phyloP scores from a whole-genome alignment of 2,113 vertebrate genomes.

The Ictalurus punctatus region DNA sequence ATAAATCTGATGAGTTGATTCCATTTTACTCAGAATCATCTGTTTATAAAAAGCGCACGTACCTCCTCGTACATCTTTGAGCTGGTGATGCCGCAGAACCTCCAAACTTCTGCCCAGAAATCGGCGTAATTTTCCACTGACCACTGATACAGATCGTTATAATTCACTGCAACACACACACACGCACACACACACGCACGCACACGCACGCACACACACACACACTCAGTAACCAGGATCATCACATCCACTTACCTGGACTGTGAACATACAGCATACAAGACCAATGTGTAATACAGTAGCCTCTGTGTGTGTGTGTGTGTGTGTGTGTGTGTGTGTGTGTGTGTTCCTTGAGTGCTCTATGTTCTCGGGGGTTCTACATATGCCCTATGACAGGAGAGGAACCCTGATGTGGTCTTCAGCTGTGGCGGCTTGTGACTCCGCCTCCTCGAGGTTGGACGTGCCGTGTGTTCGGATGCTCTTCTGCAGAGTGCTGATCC shows the following conservation, averaged over 20 bases:
- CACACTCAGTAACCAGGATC: neutral
- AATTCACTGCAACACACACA: constrained; percentile 74
- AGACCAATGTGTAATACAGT: neutral
- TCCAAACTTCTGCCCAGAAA: constrained; percentile 94
- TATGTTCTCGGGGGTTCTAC: too few species aligned
- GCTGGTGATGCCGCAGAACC: constrained; percentile 81
- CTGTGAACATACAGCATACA: neutral
- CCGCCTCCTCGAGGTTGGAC: neutral
- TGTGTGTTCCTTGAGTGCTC: too few species aligned
- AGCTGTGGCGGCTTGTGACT: neutral
- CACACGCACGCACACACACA: constrained; percentile 12
- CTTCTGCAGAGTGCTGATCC: neutral
- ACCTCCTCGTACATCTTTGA: constrained; percentile 89
- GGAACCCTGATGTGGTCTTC: neutral
- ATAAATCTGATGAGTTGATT: neutral
- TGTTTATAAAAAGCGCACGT: constrained; percentile 41
- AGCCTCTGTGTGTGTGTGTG: neutral
- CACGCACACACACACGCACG: neutral
- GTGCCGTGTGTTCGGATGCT: neutral
- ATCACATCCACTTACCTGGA: too few species aligned
- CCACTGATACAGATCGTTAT: constrained; percentile 91
- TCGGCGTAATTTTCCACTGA: constrained; percentile 85
- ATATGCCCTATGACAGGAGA: neutral
- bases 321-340: constrained; percentile 14
- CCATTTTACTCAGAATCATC: neutral